These are phyloP conservation scores for Vandiemenella viatica DNA, from an alignment of 2,888 invertebrate genomes.

Conservation along the genomic window DNA sequence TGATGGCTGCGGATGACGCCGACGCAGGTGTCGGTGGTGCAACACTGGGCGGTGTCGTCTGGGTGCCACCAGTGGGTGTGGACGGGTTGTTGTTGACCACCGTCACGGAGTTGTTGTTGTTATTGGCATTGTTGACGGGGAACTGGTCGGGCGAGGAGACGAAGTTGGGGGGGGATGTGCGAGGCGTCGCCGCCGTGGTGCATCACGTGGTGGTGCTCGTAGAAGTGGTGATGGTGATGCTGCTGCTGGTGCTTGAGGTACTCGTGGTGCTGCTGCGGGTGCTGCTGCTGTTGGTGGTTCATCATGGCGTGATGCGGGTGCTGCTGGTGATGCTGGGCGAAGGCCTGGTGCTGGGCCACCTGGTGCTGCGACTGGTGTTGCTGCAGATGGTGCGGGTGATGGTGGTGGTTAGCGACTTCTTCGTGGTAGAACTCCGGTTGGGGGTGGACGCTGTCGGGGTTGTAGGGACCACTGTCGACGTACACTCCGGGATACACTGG, in stretches of 20 bases:
- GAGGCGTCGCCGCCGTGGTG: conserved; percentile 32
- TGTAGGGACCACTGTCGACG: too few species aligned
- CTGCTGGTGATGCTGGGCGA: conserved; percentile 22
- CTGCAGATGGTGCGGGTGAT: too few species aligned
- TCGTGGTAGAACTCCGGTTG: conserved; percentile 21
- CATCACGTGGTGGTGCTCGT: conserved; percentile 25
- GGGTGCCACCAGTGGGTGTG: conserved; percentile 8
- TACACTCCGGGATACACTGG: too few species aligned
- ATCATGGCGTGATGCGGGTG: conserved; percentile 23
- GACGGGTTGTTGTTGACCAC: too few species aligned
- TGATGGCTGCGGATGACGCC: conserved; percentile 32
- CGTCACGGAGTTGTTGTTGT: too few species aligned
- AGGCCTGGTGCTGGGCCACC: conserved; percentile 12
- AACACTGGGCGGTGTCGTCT: conserved; percentile 23
- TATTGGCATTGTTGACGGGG: too few species aligned
- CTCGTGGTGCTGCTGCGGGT: conserved; percentile 30
- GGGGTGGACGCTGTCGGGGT: conserved; percentile 18
- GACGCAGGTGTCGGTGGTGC: conserved; percentile 27
- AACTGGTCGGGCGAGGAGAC: conserved; percentile 32
- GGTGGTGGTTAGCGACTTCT: not conserved
- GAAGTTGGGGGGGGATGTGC: conserved; percentile 30
- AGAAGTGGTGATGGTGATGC: conserved; percentile 26
- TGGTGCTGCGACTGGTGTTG: too few species aligned
- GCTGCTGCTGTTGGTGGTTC: conserved; percentile 21
- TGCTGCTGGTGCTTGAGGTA: conserved; percentile 30